phyloP scores from a whole-genome alignment of 37 sponge, comb jelly and placozoan species.

The Aplysina aerophoba region DNA sequence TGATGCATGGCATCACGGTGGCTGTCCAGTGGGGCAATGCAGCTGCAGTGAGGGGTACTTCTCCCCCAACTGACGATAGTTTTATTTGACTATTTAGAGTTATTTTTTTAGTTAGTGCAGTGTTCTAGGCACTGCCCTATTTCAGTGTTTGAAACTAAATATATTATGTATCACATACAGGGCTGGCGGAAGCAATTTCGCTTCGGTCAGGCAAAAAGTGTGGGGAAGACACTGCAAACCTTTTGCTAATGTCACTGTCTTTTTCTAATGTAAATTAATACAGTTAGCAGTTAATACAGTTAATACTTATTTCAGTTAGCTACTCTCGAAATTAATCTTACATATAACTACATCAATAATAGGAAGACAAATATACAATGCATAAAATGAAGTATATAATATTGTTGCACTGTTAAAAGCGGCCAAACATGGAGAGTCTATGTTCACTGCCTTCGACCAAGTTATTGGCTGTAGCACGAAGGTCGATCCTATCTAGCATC shows the following conservation, averaged over 20 bases:
- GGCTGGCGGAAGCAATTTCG: slow-evolving; percentile 15
- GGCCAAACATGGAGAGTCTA: slow-evolving; percentile 42
- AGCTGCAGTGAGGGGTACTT: too few relatives aligned
- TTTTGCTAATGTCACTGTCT: neutral
- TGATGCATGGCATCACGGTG: too few relatives aligned
- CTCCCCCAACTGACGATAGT: too few relatives aligned
- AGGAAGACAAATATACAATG: neutral
- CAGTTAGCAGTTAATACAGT: neutral
- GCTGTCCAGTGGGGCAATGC: too few relatives aligned
- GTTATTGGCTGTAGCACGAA: slow-evolving; percentile 46
- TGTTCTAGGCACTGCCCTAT: too few relatives aligned
- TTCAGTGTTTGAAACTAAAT: too few relatives aligned
- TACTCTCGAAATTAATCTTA: neutral
- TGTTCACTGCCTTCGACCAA: slow-evolving; percentile 49
- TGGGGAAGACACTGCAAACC: neutral
- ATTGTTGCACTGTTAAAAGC: too few relatives aligned
- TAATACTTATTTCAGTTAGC: too few relatives aligned
- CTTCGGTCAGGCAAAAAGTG: neutral
- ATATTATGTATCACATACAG: too few relatives aligned
- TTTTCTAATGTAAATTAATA: neutral
- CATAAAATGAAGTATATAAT: neutral
- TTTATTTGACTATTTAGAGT: too few relatives aligned
- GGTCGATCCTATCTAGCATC: slow-evolving; percentile 35
- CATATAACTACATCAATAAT: neutral
- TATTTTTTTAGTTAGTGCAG: too few relatives aligned